Conservation (phyloP, 1,140 invertebrate genomes). For the Pseudomyrmex pallidus region DNA sequence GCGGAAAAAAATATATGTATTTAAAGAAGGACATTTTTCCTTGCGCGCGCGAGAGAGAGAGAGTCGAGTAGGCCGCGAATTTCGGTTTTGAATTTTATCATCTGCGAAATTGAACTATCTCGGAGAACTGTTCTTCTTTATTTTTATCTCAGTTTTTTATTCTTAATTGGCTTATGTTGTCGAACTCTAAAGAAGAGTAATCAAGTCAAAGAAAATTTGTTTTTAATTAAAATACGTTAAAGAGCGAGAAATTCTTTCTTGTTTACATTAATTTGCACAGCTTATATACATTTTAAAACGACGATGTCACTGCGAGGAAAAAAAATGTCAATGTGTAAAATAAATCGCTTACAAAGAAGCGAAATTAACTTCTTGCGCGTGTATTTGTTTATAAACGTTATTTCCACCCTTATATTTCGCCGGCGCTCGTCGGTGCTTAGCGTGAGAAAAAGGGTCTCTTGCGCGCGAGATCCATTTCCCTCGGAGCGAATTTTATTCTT, state of each 20-base stretch:
- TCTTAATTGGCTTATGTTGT: no score
- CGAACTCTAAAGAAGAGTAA: no score
- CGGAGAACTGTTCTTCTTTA: no score
- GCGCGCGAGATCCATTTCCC: slow-evolving; percentile 7
- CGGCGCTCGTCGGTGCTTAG: not conserved
- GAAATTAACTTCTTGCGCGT: no score
- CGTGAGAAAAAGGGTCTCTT: slow-evolving; percentile 3
- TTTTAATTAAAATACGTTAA: no score
- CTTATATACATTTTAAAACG: not conserved
- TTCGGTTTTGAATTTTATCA: not conserved
- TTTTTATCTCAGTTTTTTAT: no score
- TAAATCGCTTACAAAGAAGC: no score
- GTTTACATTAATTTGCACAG: no score
- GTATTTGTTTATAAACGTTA: slow-evolving; percentile 5
- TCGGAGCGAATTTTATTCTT: slow-evolving; percentile 29
- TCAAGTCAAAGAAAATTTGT: no score
- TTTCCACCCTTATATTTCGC: not conserved
- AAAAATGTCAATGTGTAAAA: not conserved
- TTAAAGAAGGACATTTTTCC: not conserved
- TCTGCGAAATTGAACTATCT: no score
- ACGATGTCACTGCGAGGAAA: not conserved
- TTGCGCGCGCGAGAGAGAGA: not conserved
- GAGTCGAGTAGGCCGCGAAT: no score
- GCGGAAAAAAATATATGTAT: not conserved
- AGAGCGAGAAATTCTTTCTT: no score